Conservation (phyloP, 2,797 vertebrate genomes). For the Thaleichthys pacificus region DNA sequence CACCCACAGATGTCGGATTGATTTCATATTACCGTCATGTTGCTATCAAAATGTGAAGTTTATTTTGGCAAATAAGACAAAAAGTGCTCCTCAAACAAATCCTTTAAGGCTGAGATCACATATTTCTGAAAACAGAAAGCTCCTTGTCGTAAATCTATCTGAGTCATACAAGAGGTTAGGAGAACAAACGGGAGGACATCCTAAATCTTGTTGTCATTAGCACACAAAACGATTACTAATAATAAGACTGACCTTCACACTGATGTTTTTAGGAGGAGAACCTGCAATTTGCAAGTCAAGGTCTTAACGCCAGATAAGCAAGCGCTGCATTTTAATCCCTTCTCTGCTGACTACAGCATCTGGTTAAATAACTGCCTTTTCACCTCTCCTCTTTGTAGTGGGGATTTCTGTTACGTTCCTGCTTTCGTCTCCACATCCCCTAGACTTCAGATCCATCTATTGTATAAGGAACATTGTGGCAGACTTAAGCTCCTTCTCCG, state of each 20-base stretch:
- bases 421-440: conserved; percentile 67
- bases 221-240: conserved; percentile 70
- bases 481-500: conserved; percentile 67
- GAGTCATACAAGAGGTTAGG: conserved; percentile 44
- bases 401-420: conserved; percentile 74
- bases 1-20: too few species aligned
- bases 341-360: conserved; percentile 77
- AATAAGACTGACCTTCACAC: conserved; percentile 74
- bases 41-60: too few species aligned
- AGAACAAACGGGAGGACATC: conserved; percentile 45
- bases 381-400: conserved; percentile 69
- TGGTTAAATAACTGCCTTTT: conserved; percentile 80
- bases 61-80: too few species aligned
- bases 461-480: conserved; percentile 71
- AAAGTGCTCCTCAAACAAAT: too few species aligned
- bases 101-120: too few species aligned
- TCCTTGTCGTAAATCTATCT: conserved; percentile 43
- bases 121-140: conserved; percentile 32
- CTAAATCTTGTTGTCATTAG: conserved; percentile 70
- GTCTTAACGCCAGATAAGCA: conserved; percentile 76
- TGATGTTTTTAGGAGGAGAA: conserved; percentile 65
- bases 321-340: conserved; percentile 76
- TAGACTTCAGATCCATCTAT: conserved; percentile 71
- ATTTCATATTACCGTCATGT: too few species aligned
- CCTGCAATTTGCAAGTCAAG: conserved; percentile 75